These are phyloP conservation scores for Cynaeus angustus DNA, from an alignment of 2,888 invertebrate genomes.

Conservation along the genomic window DNA sequence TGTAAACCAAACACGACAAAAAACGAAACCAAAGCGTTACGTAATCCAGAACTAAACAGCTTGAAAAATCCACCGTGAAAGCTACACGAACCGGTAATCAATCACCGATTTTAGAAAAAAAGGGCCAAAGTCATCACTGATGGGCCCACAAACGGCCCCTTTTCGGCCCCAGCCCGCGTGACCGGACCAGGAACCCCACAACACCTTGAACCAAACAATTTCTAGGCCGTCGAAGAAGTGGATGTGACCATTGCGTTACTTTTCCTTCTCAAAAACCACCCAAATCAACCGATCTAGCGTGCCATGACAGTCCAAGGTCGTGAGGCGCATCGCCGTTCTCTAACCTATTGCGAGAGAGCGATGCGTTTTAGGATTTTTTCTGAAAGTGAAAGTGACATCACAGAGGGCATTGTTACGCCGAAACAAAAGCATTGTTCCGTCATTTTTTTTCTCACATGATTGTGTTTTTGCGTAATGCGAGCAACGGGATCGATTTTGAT, in stretches of 20 bases:
- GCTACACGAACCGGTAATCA: slow-evolving; percentile 31
- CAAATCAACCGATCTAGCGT: neutral
- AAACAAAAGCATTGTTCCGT: slow-evolving; percentile 30
- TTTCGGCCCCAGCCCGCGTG: neutral
- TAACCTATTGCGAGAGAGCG: slow-evolving; percentile 5
- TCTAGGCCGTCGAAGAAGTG: slow-evolving; percentile 22
- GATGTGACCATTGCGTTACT: neutral
- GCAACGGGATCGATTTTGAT: slow-evolving; percentile 7
- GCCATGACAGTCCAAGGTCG: slow-evolving; percentile 3
- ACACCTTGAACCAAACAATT: slow-evolving; percentile 31
- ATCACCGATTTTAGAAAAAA: slow-evolving; percentile 13
- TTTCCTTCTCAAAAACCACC: neutral
- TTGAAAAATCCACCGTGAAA: slow-evolving; percentile 37
- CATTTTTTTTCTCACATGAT: slow-evolving; percentile 42
- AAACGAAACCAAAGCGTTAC: slow-evolving; percentile 16
- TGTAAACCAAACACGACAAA: slow-evolving; percentile 5
- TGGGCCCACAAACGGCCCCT: neutral
- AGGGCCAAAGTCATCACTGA: neutral
- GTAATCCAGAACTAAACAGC: slow-evolving; percentile 24
- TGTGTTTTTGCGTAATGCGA: slow-evolving; percentile 31
- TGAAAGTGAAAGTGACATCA: slow-evolving; percentile 29
- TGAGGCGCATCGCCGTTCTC: slow-evolving; percentile 14
- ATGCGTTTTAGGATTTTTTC: slow-evolving; percentile 1
- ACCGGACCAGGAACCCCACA: slow-evolving; percentile 7
- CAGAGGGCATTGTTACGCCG: slow-evolving; percentile 19